A percentile compares a stretch with the other conserved stretches of the same genome.
Conservation (phyloP, 2,797 vertebrate genomes). For the Crax fasciolata region DNA sequence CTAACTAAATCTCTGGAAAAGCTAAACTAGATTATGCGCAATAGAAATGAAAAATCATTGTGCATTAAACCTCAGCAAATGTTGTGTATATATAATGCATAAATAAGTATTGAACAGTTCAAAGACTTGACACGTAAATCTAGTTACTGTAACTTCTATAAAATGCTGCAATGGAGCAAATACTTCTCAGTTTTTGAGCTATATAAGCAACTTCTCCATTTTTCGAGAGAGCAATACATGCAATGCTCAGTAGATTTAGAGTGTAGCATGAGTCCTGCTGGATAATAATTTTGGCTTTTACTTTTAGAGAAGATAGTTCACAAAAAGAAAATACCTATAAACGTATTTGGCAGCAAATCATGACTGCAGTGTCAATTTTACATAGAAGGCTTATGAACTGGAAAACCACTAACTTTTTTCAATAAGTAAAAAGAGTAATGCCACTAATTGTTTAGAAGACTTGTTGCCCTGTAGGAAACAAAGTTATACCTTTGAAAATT, state of each 20-base stretch:
- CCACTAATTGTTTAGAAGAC: not conserved
- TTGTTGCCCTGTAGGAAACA: not conserved
- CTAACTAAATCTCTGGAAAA: slow-evolving; percentile 75
- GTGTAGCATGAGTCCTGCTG: not conserved
- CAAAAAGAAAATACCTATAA: not conserved
- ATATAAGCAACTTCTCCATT: not conserved
- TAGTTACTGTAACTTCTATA: not conserved
- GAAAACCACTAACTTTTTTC: not conserved
- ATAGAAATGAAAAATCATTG: slow-evolving; percentile 71
- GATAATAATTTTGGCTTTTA: not conserved
- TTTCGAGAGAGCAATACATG: not conserved
- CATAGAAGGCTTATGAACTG: not conserved
- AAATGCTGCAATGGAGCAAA: slow-evolving; percentile 20
- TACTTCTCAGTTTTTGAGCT: not conserved
- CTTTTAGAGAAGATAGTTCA: not conserved
- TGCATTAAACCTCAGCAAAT: slow-evolving; percentile 74
- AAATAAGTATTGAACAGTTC: slow-evolving; percentile 69
- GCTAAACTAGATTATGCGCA: slow-evolving; percentile 69
- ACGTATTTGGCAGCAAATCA: not conserved
- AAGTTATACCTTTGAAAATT: not conserved
- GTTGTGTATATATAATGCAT: slow-evolving; percentile 70
- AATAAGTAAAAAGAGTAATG: not conserved
- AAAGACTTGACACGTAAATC: slow-evolving; percentile 31
- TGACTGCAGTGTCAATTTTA: not conserved
- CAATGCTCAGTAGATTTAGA: not conserved